phyloP scores from a whole-genome alignment of 1,140 invertebrate species.

The Procambarus clarkii region DNA sequence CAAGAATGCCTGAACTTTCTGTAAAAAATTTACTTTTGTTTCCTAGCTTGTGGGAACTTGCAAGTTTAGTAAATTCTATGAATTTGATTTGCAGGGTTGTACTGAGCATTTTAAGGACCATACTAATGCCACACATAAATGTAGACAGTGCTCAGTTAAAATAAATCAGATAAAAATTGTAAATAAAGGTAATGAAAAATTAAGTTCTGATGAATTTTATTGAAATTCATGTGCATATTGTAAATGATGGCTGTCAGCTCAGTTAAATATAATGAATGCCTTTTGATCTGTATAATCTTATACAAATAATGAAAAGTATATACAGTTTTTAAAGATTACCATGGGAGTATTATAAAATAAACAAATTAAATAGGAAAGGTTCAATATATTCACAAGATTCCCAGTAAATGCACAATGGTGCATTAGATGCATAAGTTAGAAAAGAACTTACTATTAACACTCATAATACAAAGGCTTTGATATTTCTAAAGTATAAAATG shows the following conservation, averaged over 20 bases:
- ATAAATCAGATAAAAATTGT: not conserved
- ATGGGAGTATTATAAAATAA: slow-evolving; percentile 49
- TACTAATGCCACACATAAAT: no score
- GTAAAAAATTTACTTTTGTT: no score
- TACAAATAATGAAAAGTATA: slow-evolving; percentile 70
- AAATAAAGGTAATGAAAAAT: not conserved
- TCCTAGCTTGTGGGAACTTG: no score
- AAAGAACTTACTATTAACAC: slow-evolving; percentile 68
- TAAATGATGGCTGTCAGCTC: slow-evolving; percentile 64
- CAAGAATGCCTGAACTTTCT: no score
- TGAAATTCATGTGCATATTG: slow-evolving; percentile 68
- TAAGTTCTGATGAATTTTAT: slow-evolving; percentile 58
- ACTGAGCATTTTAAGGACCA: no score
- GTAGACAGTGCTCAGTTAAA: no score
- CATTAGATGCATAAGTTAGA: slow-evolving; percentile 57
- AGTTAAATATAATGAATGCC: slow-evolving; percentile 67
- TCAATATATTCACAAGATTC: slow-evolving; percentile 54
- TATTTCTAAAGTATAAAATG: slow-evolving; percentile 63
- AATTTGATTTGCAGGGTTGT: no score
- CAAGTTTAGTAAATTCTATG: no score
- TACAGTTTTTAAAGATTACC: slow-evolving; percentile 49
- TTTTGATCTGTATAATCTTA: slow-evolving; percentile 68
- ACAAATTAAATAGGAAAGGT: slow-evolving; percentile 42
- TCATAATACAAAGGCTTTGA: slow-evolving; percentile 64
- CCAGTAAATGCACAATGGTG: slow-evolving; percentile 16